Evolutionary conservation across 2,113 vertebrate species (phyloP).

Genomic region (Cyanoderma ruficeps): DNA sequence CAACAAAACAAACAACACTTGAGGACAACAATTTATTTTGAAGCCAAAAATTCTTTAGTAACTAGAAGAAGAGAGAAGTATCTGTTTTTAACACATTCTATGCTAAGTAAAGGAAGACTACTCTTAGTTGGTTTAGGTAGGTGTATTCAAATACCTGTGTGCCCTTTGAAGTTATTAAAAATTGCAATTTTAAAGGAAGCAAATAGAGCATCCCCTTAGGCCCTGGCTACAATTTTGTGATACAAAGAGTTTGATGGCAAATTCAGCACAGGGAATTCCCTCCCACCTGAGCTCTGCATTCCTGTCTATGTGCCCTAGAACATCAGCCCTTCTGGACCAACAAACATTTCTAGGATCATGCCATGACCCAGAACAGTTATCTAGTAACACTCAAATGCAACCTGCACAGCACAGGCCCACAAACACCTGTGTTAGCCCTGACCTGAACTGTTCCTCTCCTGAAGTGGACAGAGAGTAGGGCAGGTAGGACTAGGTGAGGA

Average conservation of each 20-base stretch:
- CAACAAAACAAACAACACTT: background rate
- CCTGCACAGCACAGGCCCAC: background rate
- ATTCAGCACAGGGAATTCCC: background rate
- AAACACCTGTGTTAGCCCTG: background rate
- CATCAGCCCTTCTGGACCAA: background rate
- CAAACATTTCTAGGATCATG: background rate
- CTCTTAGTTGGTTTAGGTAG: background rate
- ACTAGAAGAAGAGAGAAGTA: background rate
- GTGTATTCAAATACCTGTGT: background rate
- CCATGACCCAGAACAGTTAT: background rate
- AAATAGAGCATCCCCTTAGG: background rate
- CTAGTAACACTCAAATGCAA: background rate
- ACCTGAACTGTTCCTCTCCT: background rate
- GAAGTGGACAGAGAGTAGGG: background rate
- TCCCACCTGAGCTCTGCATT: background rate
- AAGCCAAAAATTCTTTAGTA: background rate
- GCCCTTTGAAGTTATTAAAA: background rate
- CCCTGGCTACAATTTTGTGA: background rate
- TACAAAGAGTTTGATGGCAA: background rate
- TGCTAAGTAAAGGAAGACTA: background rate
- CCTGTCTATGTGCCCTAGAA: background rate
- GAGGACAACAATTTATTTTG: background rate
- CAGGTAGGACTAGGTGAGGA: background rate
- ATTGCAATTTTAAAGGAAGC: background rate
- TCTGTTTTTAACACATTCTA: background rate